These are phyloP conservation scores for Arctopsyche grandis DNA, from an alignment of 1,140 invertebrate genomes.

Conservation along the genomic window DNA sequence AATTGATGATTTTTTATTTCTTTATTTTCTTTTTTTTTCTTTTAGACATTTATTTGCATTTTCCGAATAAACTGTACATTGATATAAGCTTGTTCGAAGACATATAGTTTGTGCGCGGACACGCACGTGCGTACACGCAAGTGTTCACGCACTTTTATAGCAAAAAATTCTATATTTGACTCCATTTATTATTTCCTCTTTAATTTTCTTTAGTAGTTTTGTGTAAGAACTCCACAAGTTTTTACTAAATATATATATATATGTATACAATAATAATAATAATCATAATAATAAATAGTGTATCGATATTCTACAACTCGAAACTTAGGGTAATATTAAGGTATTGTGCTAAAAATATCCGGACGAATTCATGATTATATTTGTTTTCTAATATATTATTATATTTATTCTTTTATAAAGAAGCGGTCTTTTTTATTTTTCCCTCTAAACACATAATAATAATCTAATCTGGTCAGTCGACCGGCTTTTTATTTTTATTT, in stretches of 20 bases:
- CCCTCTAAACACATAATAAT: conserved; percentile 43
- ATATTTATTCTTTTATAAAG: conserved; percentile 53
- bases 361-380: conserved; percentile 55
- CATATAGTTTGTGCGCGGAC: conserved; percentile 31
- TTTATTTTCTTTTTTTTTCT: no score
- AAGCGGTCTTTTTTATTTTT: conserved; percentile 39
- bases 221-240: conserved; percentile 35
- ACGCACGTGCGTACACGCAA: not conserved
- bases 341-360: conserved; percentile 55
- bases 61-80: conserved; percentile 54
- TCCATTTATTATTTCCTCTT: conserved; percentile 24
- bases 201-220: conserved; percentile 30
- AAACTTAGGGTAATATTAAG: conserved; percentile 55
- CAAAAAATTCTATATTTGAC: conserved; percentile 28
- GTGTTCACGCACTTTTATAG: not conserved
- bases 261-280: not conserved
- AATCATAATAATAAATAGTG: conserved; percentile 32
- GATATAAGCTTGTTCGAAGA: conserved; percentile 53
- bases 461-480: conserved; percentile 34
- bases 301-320: conserved; percentile 51
- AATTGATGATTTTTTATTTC: conserved; percentile 40
- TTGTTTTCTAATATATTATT: conserved; percentile 52
- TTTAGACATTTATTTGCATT: conserved; percentile 47
- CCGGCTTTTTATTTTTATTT: not conserved
- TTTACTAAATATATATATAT: conserved; percentile 46